Evolutionary conservation across 2,113 vertebrate genomes (phyloP), one percentile per base, ranked within the genome.

Genomic region (Pristiophorus japonicus): DNA sequence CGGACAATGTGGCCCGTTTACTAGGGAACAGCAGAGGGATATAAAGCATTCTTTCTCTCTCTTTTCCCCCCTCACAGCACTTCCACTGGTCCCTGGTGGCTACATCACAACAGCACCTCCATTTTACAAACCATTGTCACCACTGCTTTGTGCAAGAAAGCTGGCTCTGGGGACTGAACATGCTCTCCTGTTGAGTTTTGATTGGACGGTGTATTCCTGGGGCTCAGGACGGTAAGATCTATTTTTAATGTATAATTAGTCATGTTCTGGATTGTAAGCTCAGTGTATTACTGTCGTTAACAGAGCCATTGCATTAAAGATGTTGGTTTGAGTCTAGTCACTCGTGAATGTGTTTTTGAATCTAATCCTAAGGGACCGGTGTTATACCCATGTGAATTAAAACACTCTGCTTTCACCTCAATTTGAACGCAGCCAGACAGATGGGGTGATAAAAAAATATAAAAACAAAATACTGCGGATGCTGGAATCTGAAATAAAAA

Each of bases 91-190:
- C 62, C 97, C 98, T 66, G 97, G 97, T 0, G 98, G 98, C 20
- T 98, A 98, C 95, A 96, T 98, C 85, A 96, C 96, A 47, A 96
- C 96, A 0, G 97, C 96, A 38, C 97, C 97, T 0, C 98, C 98
- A 0, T 97, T 99, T 96, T 98, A 97, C 96, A 96, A 34, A 5
- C 47, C 97, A 0, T 96, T 99, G 95, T 96, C 97, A 0, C 96
- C 96, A 0, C 96, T 96, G 34, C 95, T 99, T 91, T 96, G 91
- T 34, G 98, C 97, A 3, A 97, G 96, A 51, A 97, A 96, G 67
- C 97, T 99, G 95, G 97, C 96, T 0, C 96, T 99, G 96, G 97
- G 99, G 38, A 96, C 96, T 0, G 98, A 98, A 70, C 99, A 99
- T 30, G 98, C 94, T 0, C 1, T 99, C 42, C 96, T 98, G 2